Evolutionary conservation across 2,113 vertebrate genomes (phyloP), one percentile per base, ranked within the genome.

Genomic region (Brienomyrus brachyistius): DNA sequence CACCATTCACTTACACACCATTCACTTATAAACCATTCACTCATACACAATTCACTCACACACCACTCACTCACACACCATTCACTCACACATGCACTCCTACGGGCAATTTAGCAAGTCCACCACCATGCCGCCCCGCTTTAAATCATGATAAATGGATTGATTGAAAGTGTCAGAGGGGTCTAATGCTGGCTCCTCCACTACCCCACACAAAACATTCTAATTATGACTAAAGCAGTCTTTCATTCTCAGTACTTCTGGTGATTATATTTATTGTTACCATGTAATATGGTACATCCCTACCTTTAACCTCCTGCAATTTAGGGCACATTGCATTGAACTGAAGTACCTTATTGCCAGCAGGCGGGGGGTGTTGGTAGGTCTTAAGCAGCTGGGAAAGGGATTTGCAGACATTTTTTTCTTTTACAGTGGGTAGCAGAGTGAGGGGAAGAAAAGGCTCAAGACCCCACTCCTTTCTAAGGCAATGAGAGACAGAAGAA

Each of bases 391-490:
- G 96, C 95, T 98, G 98, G 1, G 98, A 98, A 50, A 99, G 96
- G 43, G 96, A 96, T 94, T 99, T 99, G 86, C 98, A 97, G 89
- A 99, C 96, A 83, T 97, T 98, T 94, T 99, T 99, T 94, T 99
- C 98, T 91, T 99, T 99, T 93, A 98, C 94, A 83, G 97, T 95
- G 91, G 98, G 98, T 89, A 99, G 96, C 80, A 99, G 95, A 1
- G 98, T 98, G 59, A 98, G 97, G 70, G 98, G 98, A 91, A 99
- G 97, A 94, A 99, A 99, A 90, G 98, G 98, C 91, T 99, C 98
- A 89, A 99, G 95, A 17, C 98, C 98, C 98, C 98, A 99, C 89
- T 99, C 98, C 92, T 99, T 99, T 95, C 98, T 99, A 93, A 8
- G 74, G 90, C 88, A 31, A 21, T 91, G 11, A 84, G 15, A n/a